Evolutionary conservation across 2,888 invertebrate genomes (phyloP).

Genomic region (Cephus spinipes): DNA sequence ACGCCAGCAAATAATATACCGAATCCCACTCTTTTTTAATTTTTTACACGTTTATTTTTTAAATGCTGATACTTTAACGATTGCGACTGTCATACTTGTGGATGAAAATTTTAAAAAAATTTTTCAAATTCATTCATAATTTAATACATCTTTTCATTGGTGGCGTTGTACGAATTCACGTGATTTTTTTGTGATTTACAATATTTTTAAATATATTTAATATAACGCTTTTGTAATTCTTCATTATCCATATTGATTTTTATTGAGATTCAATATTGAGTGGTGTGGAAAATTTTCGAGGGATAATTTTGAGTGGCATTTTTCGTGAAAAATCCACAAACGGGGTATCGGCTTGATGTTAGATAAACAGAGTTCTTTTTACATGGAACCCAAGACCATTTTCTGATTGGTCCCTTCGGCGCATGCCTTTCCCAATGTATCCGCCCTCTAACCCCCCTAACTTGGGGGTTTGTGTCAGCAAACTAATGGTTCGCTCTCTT

Average conservation of each 20-base stretch:
- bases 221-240: neutral
- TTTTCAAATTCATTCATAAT: neutral
- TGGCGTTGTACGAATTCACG: neutral
- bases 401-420: slow-evolving; percentile 40
- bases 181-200: too few relatives aligned
- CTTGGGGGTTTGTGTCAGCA: slow-evolving; percentile 37
- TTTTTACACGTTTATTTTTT: neutral
- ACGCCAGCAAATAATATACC: neutral
- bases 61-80: neutral
- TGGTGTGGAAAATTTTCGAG: neutral
- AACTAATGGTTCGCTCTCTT: slow-evolving; percentile 52
- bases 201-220: neutral
- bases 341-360: neutral
- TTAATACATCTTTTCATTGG: neutral
- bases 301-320: neutral
- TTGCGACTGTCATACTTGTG: neutral
- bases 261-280: neutral
- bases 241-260: neutral
- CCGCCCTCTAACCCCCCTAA: slow-evolving; percentile 46
- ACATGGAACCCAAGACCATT: neutral
- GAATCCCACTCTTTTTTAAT: neutral
- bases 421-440: slow-evolving; percentile 36
- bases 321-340: neutral
- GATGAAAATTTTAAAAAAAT: neutral
- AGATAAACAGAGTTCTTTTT: neutral